Conservation (phyloP, 1,140 invertebrate species). For the Papilio xuthus region DNA sequence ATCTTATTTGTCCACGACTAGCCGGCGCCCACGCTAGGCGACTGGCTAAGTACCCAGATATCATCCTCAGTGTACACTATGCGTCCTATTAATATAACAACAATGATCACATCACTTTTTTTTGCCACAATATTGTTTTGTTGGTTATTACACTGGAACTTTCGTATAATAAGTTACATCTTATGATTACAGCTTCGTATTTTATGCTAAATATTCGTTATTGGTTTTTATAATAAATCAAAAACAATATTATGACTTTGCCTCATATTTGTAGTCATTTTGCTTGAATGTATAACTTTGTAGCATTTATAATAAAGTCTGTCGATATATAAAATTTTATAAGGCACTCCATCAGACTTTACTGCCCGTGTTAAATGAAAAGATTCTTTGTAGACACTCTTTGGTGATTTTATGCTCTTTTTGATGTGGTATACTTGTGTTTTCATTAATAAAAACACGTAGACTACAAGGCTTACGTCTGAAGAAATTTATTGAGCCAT, state of each 20-base stretch:
- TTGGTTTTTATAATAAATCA: neutral
- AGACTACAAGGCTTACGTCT: constrained; percentile 10
- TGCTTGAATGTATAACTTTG: neutral
- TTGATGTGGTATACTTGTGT: constrained; percentile 16
- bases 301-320: constrained; percentile 19
- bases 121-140: neutral
- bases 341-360: constrained; percentile 20
- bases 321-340: constrained; percentile 28
- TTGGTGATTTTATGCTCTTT: constrained; percentile 19
- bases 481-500: constrained; percentile 8
- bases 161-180: too few relatives aligned
- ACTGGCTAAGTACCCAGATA: neutral
- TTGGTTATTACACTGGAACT: too few relatives aligned
- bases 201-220: neutral
- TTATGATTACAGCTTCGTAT: too few relatives aligned
- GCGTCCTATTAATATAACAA: neutral
- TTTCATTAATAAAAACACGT: constrained; percentile 14
- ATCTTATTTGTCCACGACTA: constrained; percentile 5
- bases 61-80: neutral
- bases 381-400: constrained; percentile 17
- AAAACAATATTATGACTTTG: neutral
- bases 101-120: neutral
- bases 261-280: neutral
- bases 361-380: constrained; percentile 19
- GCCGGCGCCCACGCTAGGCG: neutral